These are phyloP conservation scores for Numida meleagris DNA, from an alignment of 2,113 vertebrate genomes.

Conservation along the genomic window DNA sequence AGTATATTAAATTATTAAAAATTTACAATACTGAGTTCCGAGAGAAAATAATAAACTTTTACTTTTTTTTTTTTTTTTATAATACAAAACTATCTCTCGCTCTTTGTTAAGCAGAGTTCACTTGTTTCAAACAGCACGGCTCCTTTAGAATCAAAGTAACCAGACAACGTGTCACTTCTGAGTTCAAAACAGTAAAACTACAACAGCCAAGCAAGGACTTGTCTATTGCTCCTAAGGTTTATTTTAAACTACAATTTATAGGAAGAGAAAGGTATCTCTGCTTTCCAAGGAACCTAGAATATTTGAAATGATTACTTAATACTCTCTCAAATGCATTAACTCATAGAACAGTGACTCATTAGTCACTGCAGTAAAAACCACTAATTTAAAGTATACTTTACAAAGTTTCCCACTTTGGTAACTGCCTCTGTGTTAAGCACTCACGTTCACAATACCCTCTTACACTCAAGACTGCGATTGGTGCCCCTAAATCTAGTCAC, in stretches of 20 bases:
- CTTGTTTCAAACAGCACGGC: background rate
- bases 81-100: background rate
- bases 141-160: background rate
- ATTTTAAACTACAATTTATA: background rate
- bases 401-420: background rate
- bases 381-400: background rate
- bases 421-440: background rate
- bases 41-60: background rate
- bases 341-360: background rate
- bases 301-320: background rate
- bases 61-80: background rate
- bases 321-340: background rate
- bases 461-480: background rate
- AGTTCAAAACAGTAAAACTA: background rate
- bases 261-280: background rate
- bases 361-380: background rate
- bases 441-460: background rate
- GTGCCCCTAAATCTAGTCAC: background rate
- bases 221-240: background rate
- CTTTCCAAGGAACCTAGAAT: background rate
- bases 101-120: background rate
- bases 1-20: background rate
- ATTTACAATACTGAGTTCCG: background rate
- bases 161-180: background rate
- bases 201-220: background rate